A percentile compares a stretch with the other conserved stretches of the same genome.
phyloP scores from a whole-genome alignment of 2,113 vertebrate species.

The Glaucomys volans region DNA sequence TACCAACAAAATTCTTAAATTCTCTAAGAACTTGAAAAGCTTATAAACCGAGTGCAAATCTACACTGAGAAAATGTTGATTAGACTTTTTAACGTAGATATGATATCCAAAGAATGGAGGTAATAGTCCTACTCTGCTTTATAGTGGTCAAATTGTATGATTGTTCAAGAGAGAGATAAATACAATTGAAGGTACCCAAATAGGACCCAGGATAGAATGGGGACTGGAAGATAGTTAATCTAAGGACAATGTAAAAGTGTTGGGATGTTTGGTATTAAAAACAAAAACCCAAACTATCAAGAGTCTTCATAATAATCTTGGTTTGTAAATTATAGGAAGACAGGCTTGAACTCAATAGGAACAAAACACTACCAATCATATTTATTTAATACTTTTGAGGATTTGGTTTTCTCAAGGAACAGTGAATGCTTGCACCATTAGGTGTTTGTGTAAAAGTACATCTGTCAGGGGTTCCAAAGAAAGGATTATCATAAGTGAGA shows the following conservation, averaged over 20 bases:
- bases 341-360: neutral
- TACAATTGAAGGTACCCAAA: neutral
- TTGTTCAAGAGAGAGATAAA: neutral
- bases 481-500: neutral
- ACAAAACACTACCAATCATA: neutral
- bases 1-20: neutral
- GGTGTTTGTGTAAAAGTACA: neutral
- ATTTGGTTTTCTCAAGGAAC: neutral
- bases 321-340: neutral
- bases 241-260: neutral
- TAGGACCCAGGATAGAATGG: neutral
- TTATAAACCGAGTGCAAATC: neutral
- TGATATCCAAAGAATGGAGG: neutral
- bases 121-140: neutral
- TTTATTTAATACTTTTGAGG: neutral
- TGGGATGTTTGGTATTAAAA: neutral
- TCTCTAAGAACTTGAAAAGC: neutral
- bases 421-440: neutral
- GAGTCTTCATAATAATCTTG: neutral
- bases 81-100: neutral
- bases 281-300: neutral
- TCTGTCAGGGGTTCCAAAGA: neutral
- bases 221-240: neutral
- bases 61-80: neutral
- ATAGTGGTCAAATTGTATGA: neutral